Conservation (phyloP, 2,113 vertebrate species). For the Hippocampus comes region DNA sequence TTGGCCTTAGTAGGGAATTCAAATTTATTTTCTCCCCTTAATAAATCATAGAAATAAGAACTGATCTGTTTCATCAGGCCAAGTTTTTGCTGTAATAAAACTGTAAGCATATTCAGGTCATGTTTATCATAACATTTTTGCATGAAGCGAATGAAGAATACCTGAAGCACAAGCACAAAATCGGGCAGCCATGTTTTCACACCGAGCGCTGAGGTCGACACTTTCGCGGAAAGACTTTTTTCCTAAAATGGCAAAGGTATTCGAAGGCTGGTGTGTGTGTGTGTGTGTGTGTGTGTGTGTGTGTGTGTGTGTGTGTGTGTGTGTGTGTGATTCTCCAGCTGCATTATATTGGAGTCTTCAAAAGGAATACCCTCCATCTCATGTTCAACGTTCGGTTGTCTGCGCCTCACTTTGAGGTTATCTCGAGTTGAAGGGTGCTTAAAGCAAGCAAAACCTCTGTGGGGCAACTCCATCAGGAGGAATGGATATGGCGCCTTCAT, state of each 20-base stretch:
- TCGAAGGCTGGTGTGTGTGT: conserved; percentile 10
- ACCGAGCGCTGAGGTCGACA: conserved; percentile 32
- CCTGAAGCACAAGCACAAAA: not conserved
- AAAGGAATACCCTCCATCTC: conserved; percentile 24
- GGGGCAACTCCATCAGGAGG: not conserved
- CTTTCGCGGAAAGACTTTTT: conserved; percentile 31
- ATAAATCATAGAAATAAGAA: not conserved
- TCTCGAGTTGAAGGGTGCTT: conserved; percentile 40
- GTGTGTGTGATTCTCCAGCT: conserved; percentile 15
- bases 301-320: too few species aligned
- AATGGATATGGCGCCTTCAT: not conserved
- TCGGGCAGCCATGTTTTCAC: conserved; percentile 39
- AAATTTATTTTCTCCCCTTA: not conserved
- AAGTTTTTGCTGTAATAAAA: not conserved
- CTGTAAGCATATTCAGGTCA: not conserved
- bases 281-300: conserved; percentile 7
- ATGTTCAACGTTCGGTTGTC: conserved; percentile 45
- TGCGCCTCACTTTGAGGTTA: conserved; percentile 44
- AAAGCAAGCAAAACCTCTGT: not conserved
- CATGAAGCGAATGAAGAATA: not conserved
- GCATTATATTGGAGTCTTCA: conserved; percentile 32
- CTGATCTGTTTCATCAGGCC: not conserved
- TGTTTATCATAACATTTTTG: not conserved
- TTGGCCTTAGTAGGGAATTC: not conserved
- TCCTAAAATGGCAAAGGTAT: conserved; percentile 63